Base-by-base conservation (phyloP, 2,113 vertebrate species). In the Astatoreochromis straeleni region DNA sequence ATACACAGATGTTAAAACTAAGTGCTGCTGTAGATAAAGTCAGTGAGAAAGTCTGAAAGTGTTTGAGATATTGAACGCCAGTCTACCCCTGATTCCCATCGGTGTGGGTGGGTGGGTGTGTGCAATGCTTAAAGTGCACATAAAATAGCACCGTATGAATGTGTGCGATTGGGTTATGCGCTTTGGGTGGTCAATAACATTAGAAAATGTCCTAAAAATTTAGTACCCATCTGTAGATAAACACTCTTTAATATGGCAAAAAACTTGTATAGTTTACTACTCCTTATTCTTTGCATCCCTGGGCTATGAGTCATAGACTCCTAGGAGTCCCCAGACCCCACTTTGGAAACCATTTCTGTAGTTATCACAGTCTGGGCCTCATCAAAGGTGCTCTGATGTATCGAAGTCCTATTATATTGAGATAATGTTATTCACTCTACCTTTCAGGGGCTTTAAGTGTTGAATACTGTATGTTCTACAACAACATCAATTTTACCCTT, bases 211-310 rank as follows among this genome's bases (percentile, higher is more conserved):
- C 3, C 40, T 47, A 11, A 47, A 47, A 3, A 1, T 3, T 75
- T 75, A 47, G 24, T 75, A 47, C 6, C 42, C 24, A 75, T 49
- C 42, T 49, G 24, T 75, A 75, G 24, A 75, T 29, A 49, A 49
- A 47, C 68, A 47, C 14, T 75, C 24, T 75, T 47, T 45, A 3
- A 75, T 75, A 29, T 75, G 40, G 14, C 21, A 38, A 35, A 47
- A 47, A 0, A 12, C 3, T 19, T 75, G 1, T 19, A 75, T 3
- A 0, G 14, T 47, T 75, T 47, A 29, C 24, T 12, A 7, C 24
- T 49, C 2, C 24, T 75, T 75, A 47, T 19, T 75, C 42, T 75
- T 10, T 75, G 40, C 9, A 17, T 45, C 68, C 14, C 11, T 24
- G 35, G 63, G 35, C 5, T 24, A 42, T 70, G 35, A 70, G 21